A percentile compares a stretch with the other conserved stretches of the same genome.
These are phyloP conservation scores for Scomber colias DNA, from an alignment of 2,113 vertebrate genomes.

Conservation along the genomic window DNA sequence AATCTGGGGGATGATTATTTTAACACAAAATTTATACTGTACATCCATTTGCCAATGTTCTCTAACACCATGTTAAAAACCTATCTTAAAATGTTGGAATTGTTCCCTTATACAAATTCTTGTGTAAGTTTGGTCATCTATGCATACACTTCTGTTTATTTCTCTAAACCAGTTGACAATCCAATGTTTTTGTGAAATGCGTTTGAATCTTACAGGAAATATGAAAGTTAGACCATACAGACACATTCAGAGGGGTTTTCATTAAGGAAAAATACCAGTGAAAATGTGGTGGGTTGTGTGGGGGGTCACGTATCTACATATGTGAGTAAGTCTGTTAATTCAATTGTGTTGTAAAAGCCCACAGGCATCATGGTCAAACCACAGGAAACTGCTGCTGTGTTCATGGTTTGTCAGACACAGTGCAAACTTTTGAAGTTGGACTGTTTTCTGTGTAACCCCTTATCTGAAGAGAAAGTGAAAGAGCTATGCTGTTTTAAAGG, in stretches of 20 bases:
- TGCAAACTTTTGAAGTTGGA: constrained; percentile 93
- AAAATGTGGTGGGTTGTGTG: too few relatives aligned
- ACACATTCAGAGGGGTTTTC: not conserved
- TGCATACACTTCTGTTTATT: not conserved
- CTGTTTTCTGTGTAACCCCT: constrained; percentile 92
- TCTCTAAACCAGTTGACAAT: not conserved
- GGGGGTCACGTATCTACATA: not conserved
- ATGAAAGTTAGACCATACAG: too few relatives aligned
- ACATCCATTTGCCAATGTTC: not conserved
- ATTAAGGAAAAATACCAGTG: not conserved
- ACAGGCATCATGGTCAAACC: constrained; percentile 1
- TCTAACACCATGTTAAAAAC: not conserved
- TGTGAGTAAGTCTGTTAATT: not conserved
- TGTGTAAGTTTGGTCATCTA: not conserved
- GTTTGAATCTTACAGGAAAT: too few relatives aligned
- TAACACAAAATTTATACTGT: not conserved
- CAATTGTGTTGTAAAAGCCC: not conserved
- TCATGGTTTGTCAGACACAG: constrained; percentile 85
- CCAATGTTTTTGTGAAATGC: not conserved
- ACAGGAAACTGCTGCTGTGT: not conserved
- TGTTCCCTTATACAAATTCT: not conserved
- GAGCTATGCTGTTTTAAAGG: not conserved
- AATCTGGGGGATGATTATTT: not conserved
- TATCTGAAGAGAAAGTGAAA: constrained; percentile 85
- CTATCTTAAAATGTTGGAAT: not conserved